Evolutionary conservation across 2,113 vertebrate genomes (phyloP), one percentile per base, ranked within the genome.

Genomic region (Miniopterus natalensis): DNA sequence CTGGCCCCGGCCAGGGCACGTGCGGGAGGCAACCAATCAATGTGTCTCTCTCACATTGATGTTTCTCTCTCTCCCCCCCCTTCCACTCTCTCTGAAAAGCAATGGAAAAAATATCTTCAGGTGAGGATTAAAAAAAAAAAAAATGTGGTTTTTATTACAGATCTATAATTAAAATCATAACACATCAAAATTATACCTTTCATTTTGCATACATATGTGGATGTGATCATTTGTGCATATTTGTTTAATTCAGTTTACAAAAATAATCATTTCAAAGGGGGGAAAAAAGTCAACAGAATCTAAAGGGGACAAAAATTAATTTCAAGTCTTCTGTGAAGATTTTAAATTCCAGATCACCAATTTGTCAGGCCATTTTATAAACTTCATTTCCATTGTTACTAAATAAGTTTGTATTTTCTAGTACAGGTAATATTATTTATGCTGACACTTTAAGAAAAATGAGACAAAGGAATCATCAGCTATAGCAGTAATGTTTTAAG

Each of bases 111-210:
- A 36, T 36, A 36, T 36, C 36, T 36, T 36, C 36, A 36, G 36
- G 36, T 36, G 36, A 36, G 36, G 36, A 36, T 36, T 36, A 36
- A 36, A 36, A 36, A 36, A 36, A 36, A 36, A 65, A 92, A 88
- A 92, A 94, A 55, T 29, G 40, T 85, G 53, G 1, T 49, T 94
- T 88, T 74, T 92, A 94, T 84, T 74, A 84, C 8, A 93, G 17
- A 90, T 80, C n/a, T 91, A 45, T 65, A 93, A 47, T 88, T 95
- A 84, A 70, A 95, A 90, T 80, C 42, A 81, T 55, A 81, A 73
- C 49, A 91, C 77, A 85, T 92, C 47, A 92, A 86, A 93, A 90
- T 63, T 68, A 70, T 29, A 90, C 74, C 68, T 89, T 90, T 8
- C 36, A 83, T 57, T 90, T 81, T 93, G 45, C 53, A 93, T 83